These are phyloP conservation scores for Promerops cafer DNA, from an alignment of 2,113 vertebrate genomes.

Conservation along the genomic window DNA sequence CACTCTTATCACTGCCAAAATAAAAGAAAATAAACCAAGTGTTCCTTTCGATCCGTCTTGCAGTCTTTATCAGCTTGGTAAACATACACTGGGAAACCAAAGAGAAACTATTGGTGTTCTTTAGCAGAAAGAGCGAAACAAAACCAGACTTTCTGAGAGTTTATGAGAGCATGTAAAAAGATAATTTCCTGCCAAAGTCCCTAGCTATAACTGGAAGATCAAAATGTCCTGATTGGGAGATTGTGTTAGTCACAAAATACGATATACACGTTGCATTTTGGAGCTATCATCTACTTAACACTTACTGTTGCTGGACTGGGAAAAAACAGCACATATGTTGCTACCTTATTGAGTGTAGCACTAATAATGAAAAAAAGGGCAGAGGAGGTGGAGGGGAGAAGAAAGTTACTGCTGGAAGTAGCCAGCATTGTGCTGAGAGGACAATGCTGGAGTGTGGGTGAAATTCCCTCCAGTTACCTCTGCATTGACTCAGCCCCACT, in stretches of 20 bases:
- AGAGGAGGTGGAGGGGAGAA: neutral
- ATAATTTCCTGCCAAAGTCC: conserved; percentile 58
- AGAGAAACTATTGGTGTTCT: conserved; percentile 37
- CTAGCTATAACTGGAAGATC: conserved; percentile 35
- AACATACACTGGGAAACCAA: conserved; percentile 29
- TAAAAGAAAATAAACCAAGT: conserved; percentile 24
- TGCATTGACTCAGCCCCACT: neutral
- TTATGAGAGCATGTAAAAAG: conserved; percentile 57
- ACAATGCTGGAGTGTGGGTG: neutral
- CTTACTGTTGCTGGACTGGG: conserved; percentile 39
- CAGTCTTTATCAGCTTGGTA: conserved; percentile 47
- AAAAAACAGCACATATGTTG: neutral
- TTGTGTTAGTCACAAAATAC: conserved; percentile 33
- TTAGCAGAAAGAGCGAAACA: conserved; percentile 21
- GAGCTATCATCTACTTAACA: conserved; percentile 25
- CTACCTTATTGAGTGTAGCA: neutral
- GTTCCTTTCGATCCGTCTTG: conserved; percentile 14
- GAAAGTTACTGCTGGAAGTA: neutral
- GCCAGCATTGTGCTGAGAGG: neutral
- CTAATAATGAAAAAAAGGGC: neutral
- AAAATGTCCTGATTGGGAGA: conserved; percentile 54
- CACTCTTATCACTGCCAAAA: conserved; percentile 23
- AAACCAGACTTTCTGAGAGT: conserved; percentile 48
- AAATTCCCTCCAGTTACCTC: neutral
- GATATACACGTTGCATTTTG: conserved; percentile 27